Conservation (phyloP, 1,140 invertebrate genomes). For the Pogonognathellus flavescens region DNA sequence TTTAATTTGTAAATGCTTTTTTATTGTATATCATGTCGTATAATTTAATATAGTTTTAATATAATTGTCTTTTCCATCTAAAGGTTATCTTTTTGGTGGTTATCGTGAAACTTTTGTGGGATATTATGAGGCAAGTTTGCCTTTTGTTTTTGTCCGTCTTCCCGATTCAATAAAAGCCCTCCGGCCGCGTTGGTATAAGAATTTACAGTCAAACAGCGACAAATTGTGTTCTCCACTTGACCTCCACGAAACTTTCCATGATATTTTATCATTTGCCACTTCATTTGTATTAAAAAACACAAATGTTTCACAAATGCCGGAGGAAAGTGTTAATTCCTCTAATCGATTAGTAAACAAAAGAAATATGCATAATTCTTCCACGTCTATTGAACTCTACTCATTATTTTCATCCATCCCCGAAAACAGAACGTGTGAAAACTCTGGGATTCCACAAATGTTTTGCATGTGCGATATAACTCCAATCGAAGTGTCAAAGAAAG, state of each 20-base stretch:
- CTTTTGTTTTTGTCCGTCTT: constrained; percentile 66
- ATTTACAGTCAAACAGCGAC: constrained; percentile 58
- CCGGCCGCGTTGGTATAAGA: constrained; percentile 53
- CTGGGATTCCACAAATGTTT: too few species aligned
- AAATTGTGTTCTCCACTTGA: constrained; percentile 65
- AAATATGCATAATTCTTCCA: not conserved
- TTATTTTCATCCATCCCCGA: constrained; percentile 63
- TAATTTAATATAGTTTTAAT: too few species aligned
- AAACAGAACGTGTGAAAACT: too few species aligned
- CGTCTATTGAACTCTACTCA: constrained; percentile 38
- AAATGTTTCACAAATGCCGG: too few species aligned
- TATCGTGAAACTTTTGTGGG: constrained; percentile 66
- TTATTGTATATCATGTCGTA: too few species aligned
- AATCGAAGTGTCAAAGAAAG: constrained; percentile 6
- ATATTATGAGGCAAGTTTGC: constrained; percentile 66
- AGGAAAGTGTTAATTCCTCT: too few species aligned
- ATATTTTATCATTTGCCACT: constrained; percentile 52
- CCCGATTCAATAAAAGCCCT: constrained; percentile 52
- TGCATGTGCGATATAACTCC: constrained; percentile 65
- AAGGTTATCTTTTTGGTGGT: too few species aligned
- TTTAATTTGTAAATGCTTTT: too few species aligned
- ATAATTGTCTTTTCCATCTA: constrained; percentile 56
- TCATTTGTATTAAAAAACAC: not conserved
- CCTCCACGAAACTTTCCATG: constrained; percentile 62
- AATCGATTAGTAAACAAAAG: too few species aligned